Conservation (phyloP, 2,888 invertebrate species). For the Mimachlamys varia region DNA sequence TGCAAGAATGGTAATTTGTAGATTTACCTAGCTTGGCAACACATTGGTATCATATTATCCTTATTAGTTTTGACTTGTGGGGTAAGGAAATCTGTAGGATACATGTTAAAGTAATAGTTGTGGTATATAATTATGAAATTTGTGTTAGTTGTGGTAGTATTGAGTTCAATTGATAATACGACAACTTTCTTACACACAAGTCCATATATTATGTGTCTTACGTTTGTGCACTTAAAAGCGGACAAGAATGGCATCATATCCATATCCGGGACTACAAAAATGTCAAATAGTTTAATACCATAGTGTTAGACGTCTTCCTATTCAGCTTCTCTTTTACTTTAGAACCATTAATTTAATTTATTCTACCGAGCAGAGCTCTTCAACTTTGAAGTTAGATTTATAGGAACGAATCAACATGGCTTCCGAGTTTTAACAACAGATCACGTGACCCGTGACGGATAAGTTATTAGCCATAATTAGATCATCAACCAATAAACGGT, state of each 20-base stretch:
- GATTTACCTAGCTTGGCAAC: too few species aligned
- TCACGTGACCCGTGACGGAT: background rate
- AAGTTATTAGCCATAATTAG: background rate
- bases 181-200: too few species aligned
- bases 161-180: too few species aligned
- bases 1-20: too few species aligned
- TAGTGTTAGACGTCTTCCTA: background rate
- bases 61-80: too few species aligned
- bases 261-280: background rate
- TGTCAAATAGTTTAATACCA: background rate
- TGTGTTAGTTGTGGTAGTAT: too few species aligned
- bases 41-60: too few species aligned
- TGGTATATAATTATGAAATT: too few species aligned
- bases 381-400: slow-evolving; percentile 32
- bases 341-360: background rate
- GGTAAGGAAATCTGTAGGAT: too few species aligned
- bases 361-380: background rate
- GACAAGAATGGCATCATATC: background rate
- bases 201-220: too few species aligned
- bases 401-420: background rate
- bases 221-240: background rate
- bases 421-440: background rate
- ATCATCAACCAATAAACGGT: background rate
- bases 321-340: background rate
- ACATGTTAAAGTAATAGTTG: too few species aligned